Base-by-base conservation (phyloP, 2,113 vertebrate genomes). In the Hiodon tergisus region DNA sequence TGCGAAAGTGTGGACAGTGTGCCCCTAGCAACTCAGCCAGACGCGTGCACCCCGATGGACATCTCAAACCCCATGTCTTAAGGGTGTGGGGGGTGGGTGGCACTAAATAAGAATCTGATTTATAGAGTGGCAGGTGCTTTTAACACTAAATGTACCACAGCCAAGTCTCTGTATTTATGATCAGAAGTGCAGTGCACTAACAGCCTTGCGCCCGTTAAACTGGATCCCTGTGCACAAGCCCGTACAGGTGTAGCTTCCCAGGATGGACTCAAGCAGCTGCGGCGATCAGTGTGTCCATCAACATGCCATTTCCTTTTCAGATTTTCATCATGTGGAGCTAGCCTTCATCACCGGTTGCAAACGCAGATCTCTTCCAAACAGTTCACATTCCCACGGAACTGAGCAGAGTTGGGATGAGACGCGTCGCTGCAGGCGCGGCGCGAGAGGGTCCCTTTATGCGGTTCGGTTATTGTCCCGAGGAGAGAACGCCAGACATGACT, bases 181-280 rank as follows among this genome's bases (percentile, higher is more conserved):
- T 47, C 46, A 4, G 13, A n/a, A 57, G 8, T 11, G 14, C 7
- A 14, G 54, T n/a, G 53, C 73, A 67, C 67, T 74, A 67, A 48
- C 54, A 9, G 58, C 51, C 17, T 6, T 52, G 57, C 8, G 47
- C 14, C 55, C 16, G 74, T 51, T 68, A 69, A 75, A 51, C 11
- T 8, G 6, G 16, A 60, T 67, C n/a, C 54, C 67, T 5, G 3
- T 59, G 53, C 81, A 71, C 82, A 79, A 31, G 31, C 78, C 69
- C 66, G 68, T 61, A 16, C 82, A 84, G 78, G 79, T 77, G 81
- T 50, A 65, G 50, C 59, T 77, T 76, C 76, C 69, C 67, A 31
- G 51, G 63, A 54, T 9, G 52, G 13, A 31, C 62, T 63, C 53
- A 67, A 81, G 76, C 81, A 82, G 79, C 73, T 82, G 69, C 48